A percentile compares a stretch with the other conserved stretches of the same genome.
Conservation (phyloP, 92 coral and sea anemone genomes). For the Plumapathes pennacea region DNA sequence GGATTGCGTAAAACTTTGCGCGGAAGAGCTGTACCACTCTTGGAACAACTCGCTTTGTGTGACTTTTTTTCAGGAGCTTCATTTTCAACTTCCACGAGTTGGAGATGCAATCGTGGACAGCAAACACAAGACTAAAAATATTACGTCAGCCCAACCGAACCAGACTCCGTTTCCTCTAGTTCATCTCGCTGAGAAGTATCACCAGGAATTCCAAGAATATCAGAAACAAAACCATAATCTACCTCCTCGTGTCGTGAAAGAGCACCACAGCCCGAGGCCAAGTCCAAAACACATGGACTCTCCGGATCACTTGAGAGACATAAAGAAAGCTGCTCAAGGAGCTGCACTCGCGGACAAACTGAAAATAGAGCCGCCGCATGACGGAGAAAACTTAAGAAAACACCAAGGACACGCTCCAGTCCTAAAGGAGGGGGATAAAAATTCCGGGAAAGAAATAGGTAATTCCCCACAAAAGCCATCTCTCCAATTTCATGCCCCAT, state of each 20-base stretch:
- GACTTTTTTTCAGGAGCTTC: no score
- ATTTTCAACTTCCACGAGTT: constrained; percentile 64
- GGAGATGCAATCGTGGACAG: constrained; percentile 23
- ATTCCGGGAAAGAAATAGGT: no score
- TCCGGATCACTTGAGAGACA: not conserved
- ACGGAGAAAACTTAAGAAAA: no score
- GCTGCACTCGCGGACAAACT: not conserved
- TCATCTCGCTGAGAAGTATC: constrained; percentile 74
- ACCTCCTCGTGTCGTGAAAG: not conserved
- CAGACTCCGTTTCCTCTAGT: constrained; percentile 43
- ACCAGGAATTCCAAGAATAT: constrained; percentile 46
- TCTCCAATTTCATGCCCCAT: no score
- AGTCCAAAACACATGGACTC: not conserved
- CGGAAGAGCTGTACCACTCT: no score
- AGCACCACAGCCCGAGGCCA: not conserved
- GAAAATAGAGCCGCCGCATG: not conserved
- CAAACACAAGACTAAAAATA: constrained; percentile 1
- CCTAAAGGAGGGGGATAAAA: no score
- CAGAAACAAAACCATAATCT: constrained; percentile 9
- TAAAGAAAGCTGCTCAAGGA: not conserved
- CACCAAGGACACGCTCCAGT: no score
- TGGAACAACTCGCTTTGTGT: no score
- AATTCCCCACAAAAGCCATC: no score
- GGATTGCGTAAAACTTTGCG: no score
- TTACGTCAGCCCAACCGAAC: not conserved